A percentile compares a stretch with the other conserved stretches of the same genome.
These are phyloP conservation scores for Notodonta ziczac DNA, from an alignment of 2,888 invertebrate species.

Conservation along the genomic window DNA sequence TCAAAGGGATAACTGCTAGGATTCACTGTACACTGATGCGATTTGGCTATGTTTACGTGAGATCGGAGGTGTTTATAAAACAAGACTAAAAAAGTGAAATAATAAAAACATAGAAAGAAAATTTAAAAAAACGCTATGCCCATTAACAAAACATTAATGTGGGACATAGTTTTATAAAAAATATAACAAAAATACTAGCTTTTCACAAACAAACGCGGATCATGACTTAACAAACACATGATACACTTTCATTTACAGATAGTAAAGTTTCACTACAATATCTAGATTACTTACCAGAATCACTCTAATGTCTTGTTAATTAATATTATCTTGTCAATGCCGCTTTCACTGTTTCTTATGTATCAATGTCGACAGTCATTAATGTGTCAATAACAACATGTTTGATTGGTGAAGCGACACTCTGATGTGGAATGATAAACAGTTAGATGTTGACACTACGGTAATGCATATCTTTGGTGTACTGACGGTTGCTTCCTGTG, in stretches of 20 bases:
- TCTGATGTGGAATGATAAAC: background rate
- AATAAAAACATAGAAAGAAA: no score
- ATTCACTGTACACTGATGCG: no score
- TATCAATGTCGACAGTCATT: constrained; percentile 11
- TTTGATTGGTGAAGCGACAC: constrained; percentile 12
- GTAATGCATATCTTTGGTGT: constrained; percentile 6
- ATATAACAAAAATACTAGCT: background rate
- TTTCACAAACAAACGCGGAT: background rate
- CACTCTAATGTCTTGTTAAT: constrained; percentile 19
- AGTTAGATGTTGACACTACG: constrained; percentile 10
- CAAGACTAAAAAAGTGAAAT: no score
- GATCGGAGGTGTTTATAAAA: no score
- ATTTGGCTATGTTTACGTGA: no score
- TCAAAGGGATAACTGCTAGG: no score
- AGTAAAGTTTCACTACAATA: constrained; percentile 7
- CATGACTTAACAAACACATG: background rate
- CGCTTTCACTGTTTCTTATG: constrained; percentile 26
- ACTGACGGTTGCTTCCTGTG: constrained; percentile 1
- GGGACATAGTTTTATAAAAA: no score
- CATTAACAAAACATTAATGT: background rate
- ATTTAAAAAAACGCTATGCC: no score
- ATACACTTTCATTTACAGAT: background rate
- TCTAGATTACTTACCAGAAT: constrained; percentile 9
- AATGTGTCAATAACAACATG: constrained; percentile 23
- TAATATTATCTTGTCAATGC: constrained; percentile 11